A percentile compares a stretch with the other conserved stretches of the same genome.
Evolutionary conservation across 2,797 vertebrate genomes (phyloP).

Genomic region (Propithecus deckenii): DNA sequence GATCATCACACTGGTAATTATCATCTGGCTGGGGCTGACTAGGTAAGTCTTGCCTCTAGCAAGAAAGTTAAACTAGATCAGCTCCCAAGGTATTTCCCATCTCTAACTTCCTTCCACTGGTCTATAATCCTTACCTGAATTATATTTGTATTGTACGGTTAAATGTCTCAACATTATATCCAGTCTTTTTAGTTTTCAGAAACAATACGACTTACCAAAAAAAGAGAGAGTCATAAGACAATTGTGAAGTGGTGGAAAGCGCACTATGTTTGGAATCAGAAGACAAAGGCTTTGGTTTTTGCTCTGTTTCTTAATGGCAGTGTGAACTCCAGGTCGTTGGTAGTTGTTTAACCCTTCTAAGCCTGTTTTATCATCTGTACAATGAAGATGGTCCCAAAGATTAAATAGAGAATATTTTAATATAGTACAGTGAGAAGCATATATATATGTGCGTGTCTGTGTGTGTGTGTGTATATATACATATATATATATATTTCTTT

Average conservation of each 20-base stretch:
- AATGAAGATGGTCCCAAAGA: background rate
- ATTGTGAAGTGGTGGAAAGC: background rate
- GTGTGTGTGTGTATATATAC: no score
- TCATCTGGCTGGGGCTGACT: background rate
- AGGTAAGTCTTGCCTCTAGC: background rate
- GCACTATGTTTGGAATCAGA: background rate
- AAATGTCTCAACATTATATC: background rate
- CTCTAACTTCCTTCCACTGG: background rate
- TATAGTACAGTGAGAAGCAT: background rate
- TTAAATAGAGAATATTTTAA: background rate
- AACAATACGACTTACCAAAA: background rate
- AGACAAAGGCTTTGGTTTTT: background rate
- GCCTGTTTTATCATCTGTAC: background rate
- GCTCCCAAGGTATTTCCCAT: background rate
- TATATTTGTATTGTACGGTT: background rate
- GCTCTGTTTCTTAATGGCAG: background rate
- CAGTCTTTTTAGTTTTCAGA: constrained; percentile 19
- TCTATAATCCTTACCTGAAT: background rate
- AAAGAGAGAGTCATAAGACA: background rate
- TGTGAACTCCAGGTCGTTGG: background rate
- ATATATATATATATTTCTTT: background rate
- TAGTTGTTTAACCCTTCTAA: background rate
- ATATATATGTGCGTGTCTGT: background rate
- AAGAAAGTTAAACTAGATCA: background rate
- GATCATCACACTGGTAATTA: background rate